Evolutionary conservation across 2,113 vertebrate species (phyloP).

Genomic region (Orientallactaga bullata): DNA sequence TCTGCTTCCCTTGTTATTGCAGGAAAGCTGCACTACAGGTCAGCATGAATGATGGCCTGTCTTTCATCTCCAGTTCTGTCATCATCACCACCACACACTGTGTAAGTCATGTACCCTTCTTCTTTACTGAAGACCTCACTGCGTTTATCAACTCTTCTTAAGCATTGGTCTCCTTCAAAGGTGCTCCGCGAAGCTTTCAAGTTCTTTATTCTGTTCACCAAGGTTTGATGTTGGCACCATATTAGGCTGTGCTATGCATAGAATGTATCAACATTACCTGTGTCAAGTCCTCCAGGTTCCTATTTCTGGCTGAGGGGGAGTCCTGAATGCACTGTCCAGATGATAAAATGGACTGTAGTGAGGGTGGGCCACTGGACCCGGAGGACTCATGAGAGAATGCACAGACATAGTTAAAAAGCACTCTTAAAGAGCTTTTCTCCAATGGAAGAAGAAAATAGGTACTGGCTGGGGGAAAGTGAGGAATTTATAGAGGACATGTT

Average conservation of each 20-base stretch:
- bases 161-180: neutral
- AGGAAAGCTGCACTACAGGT: constrained; percentile 96
- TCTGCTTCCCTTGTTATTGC: constrained; percentile 48
- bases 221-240: neutral
- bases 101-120: constrained; percentile 88
- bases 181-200: neutral
- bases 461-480: neutral
- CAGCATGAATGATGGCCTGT: constrained; percentile 98
- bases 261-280: neutral
- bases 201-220: neutral
- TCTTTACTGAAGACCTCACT: neutral
- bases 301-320: neutral
- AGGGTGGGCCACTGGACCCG: neutral
- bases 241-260: no score
- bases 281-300: neutral
- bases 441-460: neutral
- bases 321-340: neutral
- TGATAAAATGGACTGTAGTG: neutral
- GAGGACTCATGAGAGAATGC: neutral
- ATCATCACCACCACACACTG: constrained; percentile 98
- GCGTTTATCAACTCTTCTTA: neutral
- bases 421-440: neutral
- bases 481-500: neutral
- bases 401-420: neutral
- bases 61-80: constrained; percentile 98